These are phyloP conservation scores for Marisa cornuarietis DNA, from an alignment of 1,140 invertebrate genomes.

Conservation along the genomic window DNA sequence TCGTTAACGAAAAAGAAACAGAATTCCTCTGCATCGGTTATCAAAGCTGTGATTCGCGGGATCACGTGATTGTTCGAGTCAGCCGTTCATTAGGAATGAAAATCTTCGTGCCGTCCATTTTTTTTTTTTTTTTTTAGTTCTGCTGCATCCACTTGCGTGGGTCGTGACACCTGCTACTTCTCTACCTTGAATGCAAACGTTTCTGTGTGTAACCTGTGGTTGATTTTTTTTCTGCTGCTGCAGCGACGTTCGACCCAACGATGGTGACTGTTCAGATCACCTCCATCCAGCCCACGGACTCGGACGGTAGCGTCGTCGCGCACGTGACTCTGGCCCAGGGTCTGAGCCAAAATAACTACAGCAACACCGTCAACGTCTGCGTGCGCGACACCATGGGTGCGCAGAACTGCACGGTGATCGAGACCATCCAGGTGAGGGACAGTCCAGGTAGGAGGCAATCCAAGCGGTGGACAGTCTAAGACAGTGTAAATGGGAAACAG, in stretches of 20 bases:
- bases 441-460: too few relatives aligned
- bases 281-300: constrained; percentile 12
- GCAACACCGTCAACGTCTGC: constrained; percentile 35
- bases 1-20: too few relatives aligned
- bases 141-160: neutral
- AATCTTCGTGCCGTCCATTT: neutral
- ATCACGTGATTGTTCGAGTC: neutral
- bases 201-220: too few relatives aligned
- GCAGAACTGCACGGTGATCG: constrained; percentile 18
- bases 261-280: constrained; percentile 30
- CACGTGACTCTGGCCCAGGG: constrained; percentile 40
- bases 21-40: too few relatives aligned
- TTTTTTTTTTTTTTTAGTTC: neutral
- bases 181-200: too few relatives aligned
- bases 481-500: too few relatives aligned
- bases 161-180: neutral
- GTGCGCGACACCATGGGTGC: constrained; percentile 44
- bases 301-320: neutral
- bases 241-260: constrained; percentile 31
- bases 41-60: too few relatives aligned
- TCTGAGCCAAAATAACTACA: constrained; percentile 36
- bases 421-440: constrained; percentile 32
- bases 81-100: neutral
- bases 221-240: neutral
- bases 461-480: too few relatives aligned